These are phyloP conservation scores for Phymastichus coffea DNA, from an alignment of 1,140 invertebrate species.

Conservation along the genomic window DNA sequence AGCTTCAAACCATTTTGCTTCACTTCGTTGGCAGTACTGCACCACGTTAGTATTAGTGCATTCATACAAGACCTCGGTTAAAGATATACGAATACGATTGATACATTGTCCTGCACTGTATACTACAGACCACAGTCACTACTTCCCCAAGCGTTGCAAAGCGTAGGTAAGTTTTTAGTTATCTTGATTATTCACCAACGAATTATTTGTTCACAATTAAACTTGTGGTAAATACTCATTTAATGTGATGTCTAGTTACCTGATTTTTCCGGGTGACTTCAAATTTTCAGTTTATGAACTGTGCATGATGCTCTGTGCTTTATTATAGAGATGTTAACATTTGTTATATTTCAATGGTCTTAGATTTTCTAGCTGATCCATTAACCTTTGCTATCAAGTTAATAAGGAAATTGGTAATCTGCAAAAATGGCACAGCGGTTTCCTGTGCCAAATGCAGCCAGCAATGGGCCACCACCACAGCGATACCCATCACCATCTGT, in stretches of 20 bases:
- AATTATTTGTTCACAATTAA: neutral
- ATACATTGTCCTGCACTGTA: too few relatives aligned
- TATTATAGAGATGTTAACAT: neutral
- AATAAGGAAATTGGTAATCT: neutral
- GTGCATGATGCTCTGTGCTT: neutral
- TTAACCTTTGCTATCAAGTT: neutral
- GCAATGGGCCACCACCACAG: constrained; percentile 61
- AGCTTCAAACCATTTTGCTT: too few relatives aligned
- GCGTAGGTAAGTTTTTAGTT: neutral
- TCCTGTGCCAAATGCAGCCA: constrained; percentile 58
- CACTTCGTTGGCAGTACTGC: too few relatives aligned
- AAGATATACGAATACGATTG: too few relatives aligned
- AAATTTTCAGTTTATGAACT: constrained; percentile 5
- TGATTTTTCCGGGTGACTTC: too few relatives aligned
- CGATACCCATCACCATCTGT: constrained; percentile 61
- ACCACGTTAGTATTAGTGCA: too few relatives aligned
- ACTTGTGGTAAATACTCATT: neutral
- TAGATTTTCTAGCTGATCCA: constrained; percentile 14
- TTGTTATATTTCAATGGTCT: neutral
- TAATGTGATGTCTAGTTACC: neutral
- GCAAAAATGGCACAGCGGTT: constrained; percentile 64
- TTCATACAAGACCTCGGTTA: too few relatives aligned
- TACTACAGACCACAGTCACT: too few relatives aligned
- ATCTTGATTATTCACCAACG: neutral
- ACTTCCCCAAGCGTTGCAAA: constrained; percentile 2